Percentiles rank a stretch among this genome's conserved stretches.
Evolutionary conservation across 1,140 invertebrate species (phyloP).

Genomic region (Nomia melanderi): DNA sequence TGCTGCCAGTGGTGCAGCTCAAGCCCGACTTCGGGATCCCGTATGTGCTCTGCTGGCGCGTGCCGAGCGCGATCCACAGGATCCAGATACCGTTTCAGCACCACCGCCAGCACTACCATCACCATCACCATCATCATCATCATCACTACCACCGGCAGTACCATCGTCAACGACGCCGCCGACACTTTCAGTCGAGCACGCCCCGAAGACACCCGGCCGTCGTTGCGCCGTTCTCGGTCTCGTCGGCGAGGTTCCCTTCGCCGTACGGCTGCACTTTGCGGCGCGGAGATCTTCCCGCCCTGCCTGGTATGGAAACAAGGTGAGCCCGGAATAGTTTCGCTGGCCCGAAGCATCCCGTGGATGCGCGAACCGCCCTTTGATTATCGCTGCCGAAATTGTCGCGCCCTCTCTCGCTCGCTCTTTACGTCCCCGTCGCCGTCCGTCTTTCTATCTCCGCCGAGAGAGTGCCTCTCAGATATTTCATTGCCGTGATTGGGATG

Average conservation of each 20-base stretch:
- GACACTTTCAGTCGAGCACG: conserved; percentile 25
- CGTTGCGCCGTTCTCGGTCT: conserved; percentile 23
- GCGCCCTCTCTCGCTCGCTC: neutral
- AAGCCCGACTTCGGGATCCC: conserved; percentile 66
- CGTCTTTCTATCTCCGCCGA: no score
- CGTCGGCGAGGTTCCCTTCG: conserved; percentile 36
- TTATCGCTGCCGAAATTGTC: neutral
- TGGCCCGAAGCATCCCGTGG: neutral
- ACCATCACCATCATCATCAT: conserved; percentile 43
- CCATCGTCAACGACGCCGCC: conserved; percentile 49
- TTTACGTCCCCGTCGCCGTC: neutral
- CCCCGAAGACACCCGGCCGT: conserved; percentile 37
- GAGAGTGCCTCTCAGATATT: neutral
- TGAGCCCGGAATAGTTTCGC: conserved; percentile 58
- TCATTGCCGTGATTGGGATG: neutral
- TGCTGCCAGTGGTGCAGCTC: conserved; percentile 68
- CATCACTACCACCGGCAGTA: conserved; percentile 40
- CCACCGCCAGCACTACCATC: conserved; percentile 44
- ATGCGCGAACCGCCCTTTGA: neutral
- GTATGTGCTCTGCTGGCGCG: conserved; percentile 75
- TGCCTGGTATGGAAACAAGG: conserved; percentile 77
- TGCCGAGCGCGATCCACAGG: conserved; percentile 60
- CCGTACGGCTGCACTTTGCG: conserved; percentile 47
- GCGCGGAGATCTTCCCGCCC: conserved; percentile 54
- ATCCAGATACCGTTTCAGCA: conserved; percentile 55